Percentiles rank a stretch among this genome's conserved stretches.
Evolutionary conservation across 35 echinoderm and acorn worm genomes (phyloP).

Genomic region (Apostichopus californicus): DNA sequence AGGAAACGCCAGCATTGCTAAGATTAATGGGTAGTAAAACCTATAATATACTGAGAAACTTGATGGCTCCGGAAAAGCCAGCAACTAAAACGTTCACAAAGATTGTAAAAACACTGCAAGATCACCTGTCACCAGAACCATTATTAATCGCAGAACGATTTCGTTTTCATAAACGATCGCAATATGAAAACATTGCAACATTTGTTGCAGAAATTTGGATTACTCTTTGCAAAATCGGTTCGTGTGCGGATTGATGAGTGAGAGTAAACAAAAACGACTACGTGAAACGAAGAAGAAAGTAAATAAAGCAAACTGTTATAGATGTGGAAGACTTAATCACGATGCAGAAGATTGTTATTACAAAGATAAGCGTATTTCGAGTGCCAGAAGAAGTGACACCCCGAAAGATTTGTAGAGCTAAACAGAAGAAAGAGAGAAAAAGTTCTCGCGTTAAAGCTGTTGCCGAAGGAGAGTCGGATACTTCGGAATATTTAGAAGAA

Average conservation of each 20-base stretch:
- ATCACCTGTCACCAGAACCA: slow-evolving; percentile 23
- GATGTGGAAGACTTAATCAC: too few species aligned
- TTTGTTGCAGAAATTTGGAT: slow-evolving; percentile 34
- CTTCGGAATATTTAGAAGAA: too few species aligned
- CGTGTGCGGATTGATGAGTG: slow-evolving; percentile 37
- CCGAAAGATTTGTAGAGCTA: too few species aligned
- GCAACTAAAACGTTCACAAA: slow-evolving; percentile 10
- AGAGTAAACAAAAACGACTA: background rate
- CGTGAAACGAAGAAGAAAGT: too few species aligned
- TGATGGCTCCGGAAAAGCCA: slow-evolving; percentile 34
- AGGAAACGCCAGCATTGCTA: slow-evolving; percentile 40
- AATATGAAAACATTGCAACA: background rate
- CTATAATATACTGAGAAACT: slow-evolving; percentile 22
- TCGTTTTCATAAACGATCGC: slow-evolving; percentile 49
- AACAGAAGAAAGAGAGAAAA: too few species aligned
- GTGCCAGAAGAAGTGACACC: too few species aligned
- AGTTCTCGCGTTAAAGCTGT: too few species aligned
- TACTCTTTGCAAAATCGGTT: slow-evolving; percentile 46
- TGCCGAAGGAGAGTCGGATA: too few species aligned
- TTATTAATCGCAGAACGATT: slow-evolving; percentile 46
- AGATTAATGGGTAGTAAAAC: slow-evolving; percentile 38
- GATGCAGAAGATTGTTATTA: too few species aligned
- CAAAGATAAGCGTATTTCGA: too few species aligned
- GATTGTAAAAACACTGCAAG: background rate
- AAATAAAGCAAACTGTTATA: too few species aligned